These are phyloP conservation scores for Acanthurus leucopareius DNA, from an alignment of 2,797 vertebrate species.

Conservation along the genomic window DNA sequence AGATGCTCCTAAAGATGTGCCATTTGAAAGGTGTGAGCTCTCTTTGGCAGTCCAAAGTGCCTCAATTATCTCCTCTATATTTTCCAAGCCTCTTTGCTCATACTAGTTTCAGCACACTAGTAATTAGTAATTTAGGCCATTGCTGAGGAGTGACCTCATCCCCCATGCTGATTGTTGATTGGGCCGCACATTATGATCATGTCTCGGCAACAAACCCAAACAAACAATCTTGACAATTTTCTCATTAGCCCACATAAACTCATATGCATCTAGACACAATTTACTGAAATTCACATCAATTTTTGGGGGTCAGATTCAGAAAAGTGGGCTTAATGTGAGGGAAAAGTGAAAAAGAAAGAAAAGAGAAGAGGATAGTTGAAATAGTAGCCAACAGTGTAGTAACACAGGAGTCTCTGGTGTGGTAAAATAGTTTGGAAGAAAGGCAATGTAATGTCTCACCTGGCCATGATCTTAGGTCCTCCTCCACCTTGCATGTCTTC, in stretches of 20 bases:
- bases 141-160: constrained; percentile 30
- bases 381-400: not conserved
- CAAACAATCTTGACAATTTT: constrained; percentile 17
- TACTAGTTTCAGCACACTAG: not conserved
- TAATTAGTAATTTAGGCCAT: constrained; percentile 46
- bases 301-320: constrained; percentile 28
- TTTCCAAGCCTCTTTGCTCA: constrained; percentile 43
- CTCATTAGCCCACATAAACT: constrained; percentile 16
- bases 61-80: constrained; percentile 34
- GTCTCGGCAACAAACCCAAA: constrained; percentile 17
- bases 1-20: constrained; percentile 3
- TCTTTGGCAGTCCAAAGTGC: constrained; percentile 15
- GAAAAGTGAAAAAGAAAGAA: not conserved
- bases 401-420: not conserved
- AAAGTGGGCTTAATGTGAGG: not conserved
- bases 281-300: constrained; percentile 13
- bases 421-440: not conserved
- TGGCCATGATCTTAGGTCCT: constrained; percentile 87
- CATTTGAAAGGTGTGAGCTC: constrained; percentile 33
- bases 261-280: not conserved
- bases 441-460: constrained; percentile 73
- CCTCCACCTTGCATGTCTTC: constrained; percentile 90
- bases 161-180: constrained; percentile 33
- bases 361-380: not conserved
- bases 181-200: constrained; percentile 42